Evolutionary conservation across 2,113 vertebrate species (phyloP).

Genomic region (Brachyhypopomus gauderio): DNA sequence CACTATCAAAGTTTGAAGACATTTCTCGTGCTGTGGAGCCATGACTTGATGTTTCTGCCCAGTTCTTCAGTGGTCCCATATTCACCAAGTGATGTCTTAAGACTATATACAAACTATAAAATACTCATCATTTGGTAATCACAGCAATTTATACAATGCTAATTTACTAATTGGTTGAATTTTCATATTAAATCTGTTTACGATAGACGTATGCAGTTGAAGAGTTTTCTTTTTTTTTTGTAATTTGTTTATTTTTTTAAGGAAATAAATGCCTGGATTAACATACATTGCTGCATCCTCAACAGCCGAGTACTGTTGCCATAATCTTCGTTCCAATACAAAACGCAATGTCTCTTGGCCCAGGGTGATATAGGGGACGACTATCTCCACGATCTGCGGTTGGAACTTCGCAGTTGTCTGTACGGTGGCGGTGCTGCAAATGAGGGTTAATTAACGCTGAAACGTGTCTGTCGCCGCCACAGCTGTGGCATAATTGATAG

Average conservation of each 20-base stretch:
- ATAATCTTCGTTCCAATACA: constrained; percentile 25
- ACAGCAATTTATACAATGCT: background rate
- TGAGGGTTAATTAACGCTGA: constrained; percentile 61
- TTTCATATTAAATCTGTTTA: background rate
- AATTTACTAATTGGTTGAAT: constrained; percentile 11
- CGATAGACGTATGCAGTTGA: background rate
- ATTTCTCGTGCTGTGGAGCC: constrained; percentile 13
- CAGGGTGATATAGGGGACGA: constrained; percentile 33
- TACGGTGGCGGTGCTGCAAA: constrained; percentile 49
- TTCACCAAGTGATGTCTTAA: background rate
- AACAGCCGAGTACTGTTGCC: constrained; percentile 21
- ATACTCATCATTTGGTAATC: background rate
- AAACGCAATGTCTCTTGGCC: constrained; percentile 32
- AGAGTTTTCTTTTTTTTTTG: background rate
- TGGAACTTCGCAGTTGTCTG: constrained; percentile 50
- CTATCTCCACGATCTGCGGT: constrained; percentile 29
- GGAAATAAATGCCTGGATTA: constrained; percentile 33
- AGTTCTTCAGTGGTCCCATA: background rate
- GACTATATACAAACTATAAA: background rate
- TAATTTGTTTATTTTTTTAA: background rate
- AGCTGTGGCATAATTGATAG: constrained; percentile 65
- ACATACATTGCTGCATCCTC: constrained; percentile 11
- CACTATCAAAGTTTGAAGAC: constrained; percentile 41
- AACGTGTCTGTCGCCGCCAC: constrained; percentile 52
- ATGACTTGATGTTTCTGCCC: background rate